Evolutionary conservation across 1,140 invertebrate genomes (phyloP).

Genomic region (Sinella curviseta): DNA sequence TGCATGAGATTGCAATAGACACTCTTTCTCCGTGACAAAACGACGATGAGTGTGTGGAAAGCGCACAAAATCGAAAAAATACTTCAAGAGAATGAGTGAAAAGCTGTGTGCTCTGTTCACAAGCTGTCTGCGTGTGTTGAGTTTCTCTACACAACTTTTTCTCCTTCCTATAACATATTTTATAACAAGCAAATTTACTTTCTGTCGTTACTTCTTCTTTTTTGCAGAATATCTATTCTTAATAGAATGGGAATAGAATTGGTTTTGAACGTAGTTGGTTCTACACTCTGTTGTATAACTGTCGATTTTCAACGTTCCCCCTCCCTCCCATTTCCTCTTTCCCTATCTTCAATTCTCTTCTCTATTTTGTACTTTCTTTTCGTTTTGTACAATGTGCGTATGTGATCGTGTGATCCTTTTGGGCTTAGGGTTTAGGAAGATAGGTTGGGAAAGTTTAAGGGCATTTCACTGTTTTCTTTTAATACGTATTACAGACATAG

Average conservation of each 20-base stretch:
- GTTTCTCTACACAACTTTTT: neutral
- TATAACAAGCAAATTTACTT: slow-evolving; percentile 17
- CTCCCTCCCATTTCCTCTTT: slow-evolving; percentile 7
- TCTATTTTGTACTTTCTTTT: neutral
- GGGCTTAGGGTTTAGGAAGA: slow-evolving; percentile 13
- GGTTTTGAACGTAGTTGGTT: neutral
- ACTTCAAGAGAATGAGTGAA: neutral
- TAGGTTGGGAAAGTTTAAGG: slow-evolving; percentile 8
- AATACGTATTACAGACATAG: neutral
- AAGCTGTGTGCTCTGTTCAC: too few species aligned
- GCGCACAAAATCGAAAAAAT: neutral
- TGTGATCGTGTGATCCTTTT: neutral
- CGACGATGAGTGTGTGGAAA: too few species aligned
- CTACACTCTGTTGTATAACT: neutral
- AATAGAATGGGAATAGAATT: neutral
- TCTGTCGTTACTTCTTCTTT: neutral
- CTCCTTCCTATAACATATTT: neutral
- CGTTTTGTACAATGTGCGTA: neutral
- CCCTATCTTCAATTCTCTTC: neutral
- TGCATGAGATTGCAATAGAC: too few species aligned
- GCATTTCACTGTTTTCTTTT: slow-evolving; percentile 9
- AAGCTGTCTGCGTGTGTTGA: too few species aligned
- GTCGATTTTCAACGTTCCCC: neutral
- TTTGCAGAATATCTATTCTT: neutral
- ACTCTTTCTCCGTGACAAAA: too few species aligned